Evolutionary conservation across 2,797 vertebrate species (phyloP).

Genomic region (Thamnophis elegans): DNA sequence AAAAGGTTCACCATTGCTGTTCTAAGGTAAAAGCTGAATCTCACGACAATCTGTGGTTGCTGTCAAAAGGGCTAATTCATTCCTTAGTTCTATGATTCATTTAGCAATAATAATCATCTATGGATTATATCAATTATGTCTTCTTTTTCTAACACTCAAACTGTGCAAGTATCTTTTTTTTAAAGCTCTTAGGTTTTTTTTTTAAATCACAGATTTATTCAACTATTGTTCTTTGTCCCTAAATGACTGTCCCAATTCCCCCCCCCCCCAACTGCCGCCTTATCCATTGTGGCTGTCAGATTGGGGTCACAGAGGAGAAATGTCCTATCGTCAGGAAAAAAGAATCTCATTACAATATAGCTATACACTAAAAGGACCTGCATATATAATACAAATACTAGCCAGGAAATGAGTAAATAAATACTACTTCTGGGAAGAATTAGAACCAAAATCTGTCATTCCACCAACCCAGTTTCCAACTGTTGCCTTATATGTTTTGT

Average conservation of each 20-base stretch:
- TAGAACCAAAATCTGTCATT: background rate
- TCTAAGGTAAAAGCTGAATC: background rate
- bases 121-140: too few relatives aligned
- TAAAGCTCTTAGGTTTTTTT: background rate
- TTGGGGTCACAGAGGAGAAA: background rate
- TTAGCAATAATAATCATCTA: background rate
- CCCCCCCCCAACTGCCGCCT: background rate
- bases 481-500: background rate
- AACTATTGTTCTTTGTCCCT: background rate
- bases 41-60: background rate
- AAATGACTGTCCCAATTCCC: background rate
- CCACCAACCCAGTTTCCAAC: background rate
- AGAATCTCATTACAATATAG: background rate
- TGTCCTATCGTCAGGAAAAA: background rate
- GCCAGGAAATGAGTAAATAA: background rate
- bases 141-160: background rate
- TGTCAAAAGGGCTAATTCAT: background rate
- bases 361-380: background rate
- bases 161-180: background rate
- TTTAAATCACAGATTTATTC: background rate
- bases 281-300: background rate
- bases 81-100: background rate
- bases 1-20: too few relatives aligned
- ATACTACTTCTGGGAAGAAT: background rate
- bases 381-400: background rate